Conservation (phyloP, 2,888 invertebrate genomes). For the Xestia xanthographa region DNA sequence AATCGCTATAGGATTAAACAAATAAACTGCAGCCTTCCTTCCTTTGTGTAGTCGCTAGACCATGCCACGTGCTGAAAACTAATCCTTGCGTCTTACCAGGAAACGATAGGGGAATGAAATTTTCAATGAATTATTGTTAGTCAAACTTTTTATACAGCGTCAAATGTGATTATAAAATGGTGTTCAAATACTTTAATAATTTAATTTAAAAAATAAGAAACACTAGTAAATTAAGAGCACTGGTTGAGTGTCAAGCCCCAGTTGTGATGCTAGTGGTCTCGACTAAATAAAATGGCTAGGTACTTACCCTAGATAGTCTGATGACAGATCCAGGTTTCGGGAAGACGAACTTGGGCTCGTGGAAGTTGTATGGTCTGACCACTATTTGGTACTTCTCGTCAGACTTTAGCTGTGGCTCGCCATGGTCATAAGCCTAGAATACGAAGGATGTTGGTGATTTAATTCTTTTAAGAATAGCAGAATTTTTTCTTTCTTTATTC, state of each 20-base stretch:
- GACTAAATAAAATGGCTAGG: background rate
- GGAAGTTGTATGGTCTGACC: conserved; percentile 91
- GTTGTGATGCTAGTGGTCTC: background rate
- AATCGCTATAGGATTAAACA: background rate
- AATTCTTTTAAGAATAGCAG: background rate
- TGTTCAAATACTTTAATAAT: background rate
- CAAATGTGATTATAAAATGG: background rate
- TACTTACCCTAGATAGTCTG: conserved; percentile 84
- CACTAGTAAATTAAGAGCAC: background rate
- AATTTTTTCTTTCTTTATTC: background rate
- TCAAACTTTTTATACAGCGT: background rate
- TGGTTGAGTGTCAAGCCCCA: background rate
- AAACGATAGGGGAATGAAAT: background rate
- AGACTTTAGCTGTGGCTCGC: conserved; percentile 80
- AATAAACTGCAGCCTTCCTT: background rate
- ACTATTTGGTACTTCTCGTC: conserved; percentile 84
- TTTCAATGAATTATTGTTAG: background rate
- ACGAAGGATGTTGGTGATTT: background rate
- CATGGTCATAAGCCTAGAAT: conserved; percentile 90
- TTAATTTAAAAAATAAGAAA: background rate
- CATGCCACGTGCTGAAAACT: background rate
- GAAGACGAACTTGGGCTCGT: conserved; percentile 89
- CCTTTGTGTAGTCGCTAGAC: background rate
- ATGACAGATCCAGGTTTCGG: conserved; percentile 81
- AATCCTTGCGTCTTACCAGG: background rate